Base-by-base conservation (phyloP, 2,888 invertebrate species). In the Volucella zonaria region DNA sequence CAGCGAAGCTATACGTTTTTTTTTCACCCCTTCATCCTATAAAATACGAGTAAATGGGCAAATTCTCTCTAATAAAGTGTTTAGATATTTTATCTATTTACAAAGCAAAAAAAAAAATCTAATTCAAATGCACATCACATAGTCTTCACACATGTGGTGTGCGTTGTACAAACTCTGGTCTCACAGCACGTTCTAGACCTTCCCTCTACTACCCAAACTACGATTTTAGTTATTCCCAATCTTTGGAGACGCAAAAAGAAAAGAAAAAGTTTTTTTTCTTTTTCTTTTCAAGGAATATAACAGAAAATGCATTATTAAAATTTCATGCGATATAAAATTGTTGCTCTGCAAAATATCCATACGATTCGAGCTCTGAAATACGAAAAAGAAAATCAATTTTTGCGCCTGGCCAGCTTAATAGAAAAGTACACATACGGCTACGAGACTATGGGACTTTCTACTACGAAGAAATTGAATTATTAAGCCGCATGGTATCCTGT, bases 71-170 rank as follows among this genome's bases (percentile, higher is more conserved):
- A 47, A 56, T 62, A 45, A 51, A 15, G 47, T 52, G 42, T 54
- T 43, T 45, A 8, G 51, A 11, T 8, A 40, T 11, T 49, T 64
- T 38, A 38, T 59, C 14, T 38, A 43, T 45, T 70, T 38, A 52
- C 18, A 42, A 71, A 38, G 31, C 45, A 43, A 2, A 45, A 15
- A 31, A 40, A 43, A 18, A n/a, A 42, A 66, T 56, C 74, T 80
- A 61, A 74, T 80, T 80, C 40, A 64, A 75, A 81, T 75, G 68
- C 75, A 75, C 56, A 58, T 68, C 81, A 81, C 81, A 68, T 15
- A 43, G 9, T 56, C 61, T 31, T 58, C 42, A 45, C 52, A 73
- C 12, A 45, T n/a, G n/a, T n/a, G n/a, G 31, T 47, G 59, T 18
- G 42, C 58, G 61, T 61, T 42, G 59, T n/a, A 8, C 42, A 64